Percentiles rank a stretch among this genome's conserved stretches.
Conservation (phyloP, 2,113 vertebrate genomes). For the Australoheros scitulus region DNA sequence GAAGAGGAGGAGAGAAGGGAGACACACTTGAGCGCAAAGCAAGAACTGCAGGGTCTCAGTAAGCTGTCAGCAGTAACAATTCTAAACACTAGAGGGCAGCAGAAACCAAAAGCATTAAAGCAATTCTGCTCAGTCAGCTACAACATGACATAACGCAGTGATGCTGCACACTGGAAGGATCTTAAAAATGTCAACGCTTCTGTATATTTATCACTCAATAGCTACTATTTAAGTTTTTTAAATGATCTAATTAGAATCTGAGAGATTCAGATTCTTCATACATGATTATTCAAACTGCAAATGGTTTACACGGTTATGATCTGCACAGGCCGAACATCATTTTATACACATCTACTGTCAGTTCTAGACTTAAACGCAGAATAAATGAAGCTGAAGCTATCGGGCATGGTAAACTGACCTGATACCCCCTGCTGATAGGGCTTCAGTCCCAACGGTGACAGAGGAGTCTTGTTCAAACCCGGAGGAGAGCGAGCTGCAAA, state of each 20-base stretch:
- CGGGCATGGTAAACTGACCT: constrained; percentile 80
- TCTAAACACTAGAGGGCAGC: constrained; percentile 44
- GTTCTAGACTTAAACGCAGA: background rate
- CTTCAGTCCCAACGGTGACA: constrained; percentile 88
- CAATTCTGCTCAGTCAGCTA: background rate
- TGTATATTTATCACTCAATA: background rate
- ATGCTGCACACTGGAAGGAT: background rate
- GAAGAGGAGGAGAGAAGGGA: constrained; percentile 48
- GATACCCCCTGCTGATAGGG: constrained; percentile 83
- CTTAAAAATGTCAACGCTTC: background rate
- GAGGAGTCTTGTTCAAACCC: constrained; percentile 86
- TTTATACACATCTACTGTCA: background rate
- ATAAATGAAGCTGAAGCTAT: background rate
- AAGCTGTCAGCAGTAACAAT: background rate
- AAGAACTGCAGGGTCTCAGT: background rate
- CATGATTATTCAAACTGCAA: background rate
- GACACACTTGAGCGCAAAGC: constrained; percentile 43
- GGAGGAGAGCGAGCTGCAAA: constrained; percentile 86
- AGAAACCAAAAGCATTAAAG: background rate
- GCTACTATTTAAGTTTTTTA: background rate
- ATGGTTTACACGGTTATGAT: background rate
- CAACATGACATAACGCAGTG: constrained; percentile 12
- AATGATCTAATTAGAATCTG: background rate
- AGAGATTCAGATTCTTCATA: background rate
- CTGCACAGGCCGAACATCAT: background rate